These are phyloP conservation scores for Propithecus deckenii DNA, from an alignment of 2,797 vertebrate species.

Conservation along the genomic window DNA sequence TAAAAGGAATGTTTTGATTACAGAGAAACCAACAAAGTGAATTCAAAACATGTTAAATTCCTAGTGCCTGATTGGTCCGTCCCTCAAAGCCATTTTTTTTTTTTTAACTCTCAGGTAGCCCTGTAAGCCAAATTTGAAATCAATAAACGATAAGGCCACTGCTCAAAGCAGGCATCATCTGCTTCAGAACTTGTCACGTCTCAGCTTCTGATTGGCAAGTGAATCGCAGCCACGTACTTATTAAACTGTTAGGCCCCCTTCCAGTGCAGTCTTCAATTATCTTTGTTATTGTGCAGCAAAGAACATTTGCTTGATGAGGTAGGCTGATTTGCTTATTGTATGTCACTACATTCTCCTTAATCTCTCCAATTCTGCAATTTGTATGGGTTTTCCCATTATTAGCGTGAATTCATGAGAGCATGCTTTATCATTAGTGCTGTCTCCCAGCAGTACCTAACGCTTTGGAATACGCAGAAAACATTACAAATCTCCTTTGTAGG, in stretches of 20 bases:
- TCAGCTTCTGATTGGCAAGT: slow-evolving; percentile 64
- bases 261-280: slow-evolving; percentile 71
- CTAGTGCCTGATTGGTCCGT: not conserved
- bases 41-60: slow-evolving; percentile 25
- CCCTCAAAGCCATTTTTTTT: not conserved
- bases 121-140: slow-evolving; percentile 65
- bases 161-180: slow-evolving; percentile 59
- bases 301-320: slow-evolving; percentile 72
- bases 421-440: slow-evolving; percentile 46
- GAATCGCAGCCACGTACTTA: slow-evolving; percentile 65
- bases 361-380: slow-evolving; percentile 59
- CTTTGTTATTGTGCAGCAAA: slow-evolving; percentile 62
- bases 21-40: not conserved
- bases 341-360: slow-evolving; percentile 50
- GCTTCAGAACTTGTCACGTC: slow-evolving; percentile 54
- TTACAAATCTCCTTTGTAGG: not conserved
- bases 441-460: not conserved
- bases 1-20: slow-evolving; percentile 33
- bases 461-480: not conserved
- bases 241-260: slow-evolving; percentile 58
- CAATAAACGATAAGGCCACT: slow-evolving; percentile 53
- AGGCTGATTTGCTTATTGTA: slow-evolving; percentile 73
- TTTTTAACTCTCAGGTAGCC: not conserved
- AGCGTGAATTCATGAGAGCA: slow-evolving; percentile 54
- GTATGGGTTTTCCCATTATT: slow-evolving; percentile 66